Base-by-base conservation (phyloP, 1,140 invertebrate genomes). In the Drosophila micromelanica region DNA sequence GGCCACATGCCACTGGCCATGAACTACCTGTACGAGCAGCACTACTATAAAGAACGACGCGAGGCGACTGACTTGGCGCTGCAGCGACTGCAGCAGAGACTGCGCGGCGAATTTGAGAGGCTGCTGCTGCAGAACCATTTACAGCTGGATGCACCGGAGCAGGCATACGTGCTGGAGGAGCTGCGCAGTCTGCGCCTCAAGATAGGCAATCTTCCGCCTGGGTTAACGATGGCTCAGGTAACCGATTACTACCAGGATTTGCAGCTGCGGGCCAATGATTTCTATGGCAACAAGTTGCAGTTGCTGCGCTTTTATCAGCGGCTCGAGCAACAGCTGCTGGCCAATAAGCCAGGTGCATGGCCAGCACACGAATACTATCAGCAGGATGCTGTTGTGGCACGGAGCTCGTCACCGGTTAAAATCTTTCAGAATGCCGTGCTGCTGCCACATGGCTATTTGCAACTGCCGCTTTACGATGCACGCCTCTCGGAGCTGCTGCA, bases 391-490 rank as follows among this genome's bases (percentile, higher is more conserved):
- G 27, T 52, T 5, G 73, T 78, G 0, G 61, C 74, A 27, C 68
- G 49, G 13, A 82, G 73, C 37, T 86, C 82, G 4, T 86, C 82
- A 5, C 74, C 82, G 3, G 69, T 80, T 2, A 84, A 84, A 60
- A 73, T 80, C 27, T 78, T 80, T 45, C 71, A 78, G 42, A 84
- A 84, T 67, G 72, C 73, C 20, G 63, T 84, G 7, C 15, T 80
- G 13, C 37, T 84, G 60, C 80, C 80, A 17, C 70, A 78, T 32
- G 82, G 72, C 13, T 87, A 84, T 37, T 37, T 87, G 17, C 78
- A 80, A 17, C 40, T 78, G 61, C 82, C 80, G 13, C 54, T 80
- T 5, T 87, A 67, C 30, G 74, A 80, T 43, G 56, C 56, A n/a
- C 63, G 52, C 0, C 46, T 87, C 0, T 37, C 64, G 1, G 17